Evolutionary conservation across 2,888 invertebrate genomes (phyloP).

Genomic region (Heterodera filipjevi): DNA sequence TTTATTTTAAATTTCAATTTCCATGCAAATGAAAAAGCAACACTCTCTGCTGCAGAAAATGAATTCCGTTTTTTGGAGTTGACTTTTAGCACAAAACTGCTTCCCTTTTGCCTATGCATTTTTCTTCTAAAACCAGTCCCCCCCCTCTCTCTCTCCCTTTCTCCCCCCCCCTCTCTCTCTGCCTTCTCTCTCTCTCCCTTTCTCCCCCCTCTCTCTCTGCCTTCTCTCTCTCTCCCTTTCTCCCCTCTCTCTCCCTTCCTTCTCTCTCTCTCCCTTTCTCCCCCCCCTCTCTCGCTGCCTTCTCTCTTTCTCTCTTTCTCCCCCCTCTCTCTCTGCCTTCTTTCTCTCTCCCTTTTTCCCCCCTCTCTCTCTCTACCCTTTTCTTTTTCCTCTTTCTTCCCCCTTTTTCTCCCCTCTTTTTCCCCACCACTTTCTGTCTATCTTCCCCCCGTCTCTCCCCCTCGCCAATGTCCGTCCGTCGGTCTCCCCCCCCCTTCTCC

Average conservation of each 20-base stretch:
- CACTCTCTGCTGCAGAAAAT: neutral
- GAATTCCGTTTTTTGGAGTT: neutral
- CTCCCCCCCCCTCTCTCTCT: neutral
- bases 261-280: too few species aligned
- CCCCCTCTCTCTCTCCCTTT: neutral
- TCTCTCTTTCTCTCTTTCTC: too few species aligned
- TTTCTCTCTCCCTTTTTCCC: too few species aligned
- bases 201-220: neutral
- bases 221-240: too few species aligned
- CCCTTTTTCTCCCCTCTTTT: neutral
- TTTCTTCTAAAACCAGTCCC: slow-evolving; percentile 6
- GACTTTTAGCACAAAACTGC: neutral
- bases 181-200: neutral
- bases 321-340: too few species aligned
- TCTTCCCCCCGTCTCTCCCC: neutral
- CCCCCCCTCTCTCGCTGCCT: neutral
- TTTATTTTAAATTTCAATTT: too few species aligned
- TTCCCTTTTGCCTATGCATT: neutral
- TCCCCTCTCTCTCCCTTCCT: too few species aligned
- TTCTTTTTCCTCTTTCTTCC: too few species aligned
- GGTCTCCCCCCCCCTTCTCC: neutral
- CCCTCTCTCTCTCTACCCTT: too few species aligned
- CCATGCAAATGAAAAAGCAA: neutral
- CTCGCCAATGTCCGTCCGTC: neutral
- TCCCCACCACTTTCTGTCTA: too few species aligned